Conservation (phyloP, 2,797 vertebrate species). For the Rallus crepitans region DNA sequence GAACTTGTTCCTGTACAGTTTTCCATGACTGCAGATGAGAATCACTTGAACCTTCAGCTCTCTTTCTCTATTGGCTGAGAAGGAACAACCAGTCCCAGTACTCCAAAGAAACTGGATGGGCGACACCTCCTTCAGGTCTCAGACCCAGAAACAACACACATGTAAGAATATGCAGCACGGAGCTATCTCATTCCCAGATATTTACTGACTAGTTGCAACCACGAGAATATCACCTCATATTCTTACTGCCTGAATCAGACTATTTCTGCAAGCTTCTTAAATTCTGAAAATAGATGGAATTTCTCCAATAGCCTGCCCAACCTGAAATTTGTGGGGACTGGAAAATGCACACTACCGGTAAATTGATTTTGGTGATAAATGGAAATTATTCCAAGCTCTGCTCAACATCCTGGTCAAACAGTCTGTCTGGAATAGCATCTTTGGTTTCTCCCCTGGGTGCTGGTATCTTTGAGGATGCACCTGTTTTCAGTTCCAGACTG, state of each 20-base stretch:
- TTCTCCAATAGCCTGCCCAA: neutral
- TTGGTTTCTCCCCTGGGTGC: neutral
- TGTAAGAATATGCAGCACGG: neutral
- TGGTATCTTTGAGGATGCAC: neutral
- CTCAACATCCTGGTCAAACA: neutral
- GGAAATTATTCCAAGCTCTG: neutral
- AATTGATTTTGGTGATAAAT: neutral
- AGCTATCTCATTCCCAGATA: neutral
- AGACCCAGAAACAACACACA: neutral
- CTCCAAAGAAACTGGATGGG: accelerated
- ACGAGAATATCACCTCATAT: neutral
- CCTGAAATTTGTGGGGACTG: neutral
- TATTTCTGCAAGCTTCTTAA: neutral
- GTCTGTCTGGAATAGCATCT: neutral
- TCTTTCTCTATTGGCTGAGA: neutral
- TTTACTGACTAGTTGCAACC: neutral
- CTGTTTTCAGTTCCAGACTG: neutral
- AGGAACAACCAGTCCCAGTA: neutral
- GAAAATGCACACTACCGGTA: neutral
- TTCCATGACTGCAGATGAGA: neutral
- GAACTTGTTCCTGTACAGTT: neutral
- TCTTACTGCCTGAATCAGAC: neutral
- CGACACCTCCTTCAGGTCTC: neutral
- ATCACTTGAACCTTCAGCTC: neutral
- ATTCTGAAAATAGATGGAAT: neutral